Base-by-base conservation (phyloP, 2,797 vertebrate genomes). In the Sebastes diaconus region DNA sequence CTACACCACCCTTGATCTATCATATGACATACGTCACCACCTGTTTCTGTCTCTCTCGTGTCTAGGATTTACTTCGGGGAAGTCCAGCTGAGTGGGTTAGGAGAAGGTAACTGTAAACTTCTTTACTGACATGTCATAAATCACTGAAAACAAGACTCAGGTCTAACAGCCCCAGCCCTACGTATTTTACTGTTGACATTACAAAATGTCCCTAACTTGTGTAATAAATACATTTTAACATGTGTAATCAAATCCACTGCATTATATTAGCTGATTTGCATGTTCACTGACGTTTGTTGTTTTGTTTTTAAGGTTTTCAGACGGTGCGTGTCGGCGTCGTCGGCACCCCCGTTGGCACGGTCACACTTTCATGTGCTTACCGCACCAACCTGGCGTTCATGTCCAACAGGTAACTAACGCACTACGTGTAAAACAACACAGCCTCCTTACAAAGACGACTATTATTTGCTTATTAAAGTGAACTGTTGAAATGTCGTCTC, bases 351-450 rank as follows among this genome's bases (percentile, higher is more conserved):
- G 95, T 98, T 6, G 99, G 99, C 77, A 99, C 98, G 14, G 96
- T 99, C 81, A 99, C 97, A 16, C 96, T 99, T 74, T 99, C 98
- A 5, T 99, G 98, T 88, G 99, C 98, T 70, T 99, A 99, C 89
- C 97, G 99, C 94, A 99, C 97, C 84, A 99, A 99, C 92, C 94
- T 99, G 77, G 98, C 99, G 32, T 98, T 99, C 89, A 99, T 99
- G 97, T 99, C 98, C 32, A 98, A 95, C 94, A 98, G 98, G 98
- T 99, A 90, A 94, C 30, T 16, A 27, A 46, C 68, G 42, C 11
- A 24, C 50, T 16, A 4, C 5, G 55, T 58, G 1, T 11, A 8
- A 59, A 59, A 22, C 22, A 24, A 60, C 25, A 32, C 6, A 11
- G 6, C 1, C 2, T n/a, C 0, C 8, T 22, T 16, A 22, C 32